Conservation (phyloP, 2,888 invertebrate genomes). For the Cryptocephalus moraei region DNA sequence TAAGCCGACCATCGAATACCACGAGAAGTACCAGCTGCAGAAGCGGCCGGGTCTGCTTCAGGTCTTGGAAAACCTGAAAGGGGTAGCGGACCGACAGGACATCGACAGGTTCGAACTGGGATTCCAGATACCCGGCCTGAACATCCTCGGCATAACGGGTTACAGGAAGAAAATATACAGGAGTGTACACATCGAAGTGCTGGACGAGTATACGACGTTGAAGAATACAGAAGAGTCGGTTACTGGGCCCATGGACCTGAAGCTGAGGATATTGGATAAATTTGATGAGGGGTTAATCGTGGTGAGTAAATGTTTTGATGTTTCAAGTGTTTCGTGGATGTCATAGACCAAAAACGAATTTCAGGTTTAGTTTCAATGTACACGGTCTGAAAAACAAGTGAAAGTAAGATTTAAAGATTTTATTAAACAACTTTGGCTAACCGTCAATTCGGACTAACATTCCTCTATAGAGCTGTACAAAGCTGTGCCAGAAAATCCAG, state of each 20-base stretch:
- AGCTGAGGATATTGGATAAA: constrained; percentile 35
- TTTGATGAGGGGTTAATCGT: constrained; percentile 31
- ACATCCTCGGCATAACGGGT: constrained; percentile 34
- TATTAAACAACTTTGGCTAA: too few species aligned
- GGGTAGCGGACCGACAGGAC: constrained; percentile 15
- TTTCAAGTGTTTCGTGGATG: background rate
- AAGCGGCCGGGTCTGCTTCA: constrained; percentile 26
- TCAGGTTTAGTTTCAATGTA: background rate
- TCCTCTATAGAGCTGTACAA: too few species aligned
- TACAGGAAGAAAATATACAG: constrained; percentile 27
- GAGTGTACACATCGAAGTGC: constrained; percentile 38
- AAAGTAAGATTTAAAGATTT: background rate
- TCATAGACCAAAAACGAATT: background rate
- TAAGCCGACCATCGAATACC: constrained; percentile 16
- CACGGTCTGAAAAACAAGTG: background rate
- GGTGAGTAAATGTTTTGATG: constrained; percentile 23
- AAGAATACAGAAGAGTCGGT: constrained; percentile 29
- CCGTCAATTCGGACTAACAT: too few species aligned
- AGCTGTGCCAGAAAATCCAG: too few species aligned
- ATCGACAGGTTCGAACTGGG: constrained; percentile 25
- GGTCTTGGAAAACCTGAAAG: constrained; percentile 23
- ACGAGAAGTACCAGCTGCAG: constrained; percentile 22
- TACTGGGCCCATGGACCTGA: constrained; percentile 37
- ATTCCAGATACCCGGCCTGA: constrained; percentile 30
- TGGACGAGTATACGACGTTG: constrained; percentile 35